Percentiles rank a stretch among this genome's conserved stretches.
Evolutionary conservation across 2,113 vertebrate species (phyloP).

Genomic region (Zootoca vivipara): DNA sequence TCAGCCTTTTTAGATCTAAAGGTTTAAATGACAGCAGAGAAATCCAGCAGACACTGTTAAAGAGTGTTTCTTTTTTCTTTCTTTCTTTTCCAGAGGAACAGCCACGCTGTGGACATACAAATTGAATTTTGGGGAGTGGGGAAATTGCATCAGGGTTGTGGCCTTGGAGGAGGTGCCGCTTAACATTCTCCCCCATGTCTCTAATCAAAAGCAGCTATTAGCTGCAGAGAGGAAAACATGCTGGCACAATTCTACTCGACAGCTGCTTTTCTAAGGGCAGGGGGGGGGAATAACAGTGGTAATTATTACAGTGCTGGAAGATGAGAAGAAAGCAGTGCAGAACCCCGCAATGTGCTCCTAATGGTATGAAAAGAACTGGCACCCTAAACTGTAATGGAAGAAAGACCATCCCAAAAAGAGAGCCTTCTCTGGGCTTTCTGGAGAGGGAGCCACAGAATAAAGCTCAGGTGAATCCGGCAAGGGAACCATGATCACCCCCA

Average conservation of each 20-base stretch:
- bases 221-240: background rate
- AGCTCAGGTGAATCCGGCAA: no score
- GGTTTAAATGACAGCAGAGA: slow-evolving; percentile 29
- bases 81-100: background rate
- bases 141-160: background rate
- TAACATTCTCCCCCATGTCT: background rate
- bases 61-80: no score
- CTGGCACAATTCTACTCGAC: background rate
- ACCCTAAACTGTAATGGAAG: background rate
- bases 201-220: no score
- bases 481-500: no score
- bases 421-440: background rate
- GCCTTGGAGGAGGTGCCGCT: background rate
- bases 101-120: background rate
- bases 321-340: background rate
- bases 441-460: no score
- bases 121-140: background rate
- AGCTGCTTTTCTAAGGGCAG: background rate
- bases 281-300: no score
- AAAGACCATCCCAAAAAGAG: background rate
- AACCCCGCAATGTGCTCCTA: background rate
- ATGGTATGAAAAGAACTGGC: background rate
- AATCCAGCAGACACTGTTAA: slow-evolving; percentile 22
- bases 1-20: slow-evolving; percentile 78
- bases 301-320: background rate